Base-by-base conservation (phyloP, 2,888 invertebrate genomes). In the Oscheius sp. region DNA sequence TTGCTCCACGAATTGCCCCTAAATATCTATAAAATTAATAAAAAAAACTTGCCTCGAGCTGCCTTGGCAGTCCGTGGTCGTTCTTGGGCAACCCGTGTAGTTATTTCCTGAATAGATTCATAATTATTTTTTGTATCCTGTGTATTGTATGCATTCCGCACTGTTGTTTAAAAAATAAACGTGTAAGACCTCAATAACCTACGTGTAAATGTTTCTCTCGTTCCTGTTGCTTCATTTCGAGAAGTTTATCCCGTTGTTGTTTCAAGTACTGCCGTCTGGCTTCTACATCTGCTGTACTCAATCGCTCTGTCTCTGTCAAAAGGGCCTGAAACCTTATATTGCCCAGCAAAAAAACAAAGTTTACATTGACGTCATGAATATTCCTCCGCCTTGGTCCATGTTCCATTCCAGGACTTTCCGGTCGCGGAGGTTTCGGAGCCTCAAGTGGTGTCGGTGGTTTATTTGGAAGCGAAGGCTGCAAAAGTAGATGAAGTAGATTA, bases 211-310 rank as follows among this genome's bases (percentile, higher is more conserved):
- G 85, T 90, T 88, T 94, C 92, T 94, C 93, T 23, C 96, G 92
- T 25, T 93, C 95, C 88, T 93, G 93, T 87, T 93, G 94, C 89
- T 96, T 97, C 87, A 96, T 90, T 23, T 93, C 93, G 55, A 96
- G 91, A 69, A 97, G 91, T 88, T 95, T 95, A 89, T 96, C 96
- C 27, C 96, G 92, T 88, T 96, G 96, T 75, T 93, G 92, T 69
- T 93, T 92, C 72, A 97, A 90, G 89, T 96, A 96, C 80, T 93
- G 93, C 86, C 95, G 94, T 0, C 96, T 92, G 72, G 92, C 92
- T 76, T 92, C 92, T 59, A 95, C 90, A 82, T 77, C 78, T 0
- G 78, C 80, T 1, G 77, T 75, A 61, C 74, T 76, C 45, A 80
- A 27, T 13, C 78, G 76, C 52, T 69, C 68, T 1, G 69, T 25